Base-by-base conservation (phyloP, 2,888 invertebrate genomes). In the Plemyria rubiginata region DNA sequence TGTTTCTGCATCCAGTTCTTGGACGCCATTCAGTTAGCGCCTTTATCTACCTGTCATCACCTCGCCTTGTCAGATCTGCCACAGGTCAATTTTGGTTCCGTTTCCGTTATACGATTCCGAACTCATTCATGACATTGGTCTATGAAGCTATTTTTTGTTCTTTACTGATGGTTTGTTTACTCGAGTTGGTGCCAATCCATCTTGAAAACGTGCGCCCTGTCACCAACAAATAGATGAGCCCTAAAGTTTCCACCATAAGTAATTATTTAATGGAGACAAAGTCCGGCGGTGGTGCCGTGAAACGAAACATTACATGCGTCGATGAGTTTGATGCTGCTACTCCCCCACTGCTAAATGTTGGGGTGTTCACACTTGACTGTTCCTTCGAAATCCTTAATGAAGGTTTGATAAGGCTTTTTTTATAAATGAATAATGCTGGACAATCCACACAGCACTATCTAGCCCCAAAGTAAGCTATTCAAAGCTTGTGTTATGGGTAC, bases 221-320 rank as follows among this genome's bases (percentile, higher is more conserved):
- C 61, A 56, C 54, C 46, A 58, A 54, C 62, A 64, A 56, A 28
- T 60, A 65, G 56, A 65, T 67, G 59, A 62, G 62, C 60, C 63
- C 54, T 41, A 43, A 57, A 63, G 60, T 65, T 66, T 77, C 71
- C 76, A 64, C 68, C 62, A 60, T 63, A 63, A 67, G 69, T 66
- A 67, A 90, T 89, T 87, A 88, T 87, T 88, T 82, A 88, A 90
- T 87, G 85, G 84, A 87, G 84, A 82, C 75, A 85, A 89, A 88
- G 80, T 85, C 88, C 87, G 86, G 75, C 77, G 75, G 67, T 74
- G 76, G 75, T 79, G 75, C 81, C 88, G 85, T 88, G 86, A 88
- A 90, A 91, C 89, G 84, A 83, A 80, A 81, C 80, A 86, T 90
- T 87, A 87, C 79, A 83, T 81, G 88, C 82, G 74, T 78, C 80